Evolutionary conservation across 2,797 vertebrate species (phyloP).

Genomic region (Limnodromus scolopaceus): DNA sequence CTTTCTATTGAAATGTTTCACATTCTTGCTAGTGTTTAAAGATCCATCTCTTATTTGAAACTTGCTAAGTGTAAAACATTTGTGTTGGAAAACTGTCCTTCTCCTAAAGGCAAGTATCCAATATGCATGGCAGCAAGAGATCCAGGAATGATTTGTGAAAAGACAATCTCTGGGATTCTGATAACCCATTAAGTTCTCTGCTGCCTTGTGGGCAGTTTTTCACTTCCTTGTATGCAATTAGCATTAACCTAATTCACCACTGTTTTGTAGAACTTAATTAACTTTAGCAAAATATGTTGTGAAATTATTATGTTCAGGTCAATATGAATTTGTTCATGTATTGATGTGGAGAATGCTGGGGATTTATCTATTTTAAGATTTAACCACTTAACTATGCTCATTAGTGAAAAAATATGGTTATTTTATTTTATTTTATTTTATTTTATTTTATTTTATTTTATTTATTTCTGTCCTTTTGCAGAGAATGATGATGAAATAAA

Average conservation of each 20-base stretch:
- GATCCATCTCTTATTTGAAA: not conserved
- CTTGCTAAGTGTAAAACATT: not conserved
- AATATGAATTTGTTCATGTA: not conserved
- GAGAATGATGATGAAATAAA: not conserved
- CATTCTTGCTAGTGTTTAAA: not conserved
- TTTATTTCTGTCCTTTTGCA: not conserved
- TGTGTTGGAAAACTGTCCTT: not conserved
- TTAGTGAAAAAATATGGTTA: accelerated
- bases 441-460: not conserved
- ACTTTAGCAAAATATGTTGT: not conserved
- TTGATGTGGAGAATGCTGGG: not conserved
- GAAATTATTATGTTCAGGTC: not conserved
- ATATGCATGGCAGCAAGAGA: not conserved
- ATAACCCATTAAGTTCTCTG: not conserved
- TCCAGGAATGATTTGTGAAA: not conserved
- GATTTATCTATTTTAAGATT: not conserved
- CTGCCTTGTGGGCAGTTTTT: not conserved
- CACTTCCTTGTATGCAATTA: not conserved
- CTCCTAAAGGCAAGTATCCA: not conserved
- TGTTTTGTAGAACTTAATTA: not conserved
- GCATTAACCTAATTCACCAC: not conserved
- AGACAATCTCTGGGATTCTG: not conserved
- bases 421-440: not conserved
- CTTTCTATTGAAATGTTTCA: not conserved
- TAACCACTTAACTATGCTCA: not conserved